Evolutionary conservation across 2,888 invertebrate genomes (phyloP), one percentile per base, ranked within the genome.

Genomic region (Mylabris sibirica): DNA sequence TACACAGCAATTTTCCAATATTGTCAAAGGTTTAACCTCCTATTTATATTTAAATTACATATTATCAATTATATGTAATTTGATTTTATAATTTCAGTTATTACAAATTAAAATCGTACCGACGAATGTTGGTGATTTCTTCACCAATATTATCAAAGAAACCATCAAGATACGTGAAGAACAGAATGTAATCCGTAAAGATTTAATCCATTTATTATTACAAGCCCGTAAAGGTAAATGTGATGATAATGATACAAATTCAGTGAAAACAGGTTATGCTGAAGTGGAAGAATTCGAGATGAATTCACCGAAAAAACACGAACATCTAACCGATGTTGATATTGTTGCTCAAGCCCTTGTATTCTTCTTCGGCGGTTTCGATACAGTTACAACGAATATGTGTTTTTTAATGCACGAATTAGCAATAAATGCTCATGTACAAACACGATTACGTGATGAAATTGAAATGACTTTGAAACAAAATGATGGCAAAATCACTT

Each of bases 391-490:
- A 0, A 84, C 84, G 65, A 74, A 83, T 9, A 80, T 87, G 72
- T 84, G 84, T 0, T 89, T 89, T 69, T 78, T 86, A 0, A 78
- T 88, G 0, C 85, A 89, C 57, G 90, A 90, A 76, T 76, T 90
- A 14, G 88, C 89, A 57, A 65, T 87, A 3, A 86, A 90, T 80
- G 86, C 87, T n/a, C 88, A 90, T 0, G 79, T 88, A 0, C 90
- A 90, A 77, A 83, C 86, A 3, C 85, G 79, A 59, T 79, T 90
- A 1, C 84, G 83, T 0, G 74, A 85, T 30, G 90, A 90, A 69
- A 73, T 78, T 11, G 72, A 73, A 38, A 67, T 69, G 6, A 66
- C 69, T 6, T 53, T 68, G 17, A 35, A 59, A 6, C 12, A 60
- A 24, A 63, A 63, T 34, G 68, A 72, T 0, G 85, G 84, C 2